Conservation (phyloP, 2,797 vertebrate species). For the Catamblyrhynchus diadema region DNA sequence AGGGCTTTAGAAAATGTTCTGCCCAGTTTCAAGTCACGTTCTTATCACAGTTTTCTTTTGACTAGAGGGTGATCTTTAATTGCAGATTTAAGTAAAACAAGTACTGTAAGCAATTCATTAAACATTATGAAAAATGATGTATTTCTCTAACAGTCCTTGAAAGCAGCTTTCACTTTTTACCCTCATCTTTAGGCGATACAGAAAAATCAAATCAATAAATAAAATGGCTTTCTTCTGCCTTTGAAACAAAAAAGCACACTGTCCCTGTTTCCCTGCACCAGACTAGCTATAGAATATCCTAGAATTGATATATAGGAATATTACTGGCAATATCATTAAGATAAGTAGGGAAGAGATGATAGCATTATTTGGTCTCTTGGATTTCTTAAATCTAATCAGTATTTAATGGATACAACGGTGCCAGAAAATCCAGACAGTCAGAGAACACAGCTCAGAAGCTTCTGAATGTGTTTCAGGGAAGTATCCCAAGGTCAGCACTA, state of each 20-base stretch:
- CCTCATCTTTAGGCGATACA: conserved; percentile 13
- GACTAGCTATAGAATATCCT: not conserved
- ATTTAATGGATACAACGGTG: not conserved
- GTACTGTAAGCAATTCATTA: conserved; percentile 58
- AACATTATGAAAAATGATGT: conserved; percentile 54
- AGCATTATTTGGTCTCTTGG: conserved; percentile 15
- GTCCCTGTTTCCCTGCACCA: not conserved
- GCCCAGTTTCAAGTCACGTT: conserved; percentile 31
- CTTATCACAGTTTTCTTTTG: conserved; percentile 63
- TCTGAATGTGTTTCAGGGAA: not conserved
- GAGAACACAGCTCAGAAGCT: conserved; percentile 4
- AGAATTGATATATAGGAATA: conserved; percentile 5
- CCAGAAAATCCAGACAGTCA: conserved; percentile 40
- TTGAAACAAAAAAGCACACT: not conserved
- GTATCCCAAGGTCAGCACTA: conserved; percentile 1
- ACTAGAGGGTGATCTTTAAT: conserved; percentile 63
- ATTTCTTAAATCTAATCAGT: conserved; percentile 54
- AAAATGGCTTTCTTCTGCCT: not conserved
- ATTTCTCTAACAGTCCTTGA: conserved; percentile 39
- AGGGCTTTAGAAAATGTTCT: conserved; percentile 44
- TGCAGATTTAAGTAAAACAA: conserved; percentile 60
- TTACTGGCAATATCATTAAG: conserved; percentile 37
- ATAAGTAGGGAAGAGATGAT: conserved; percentile 34
- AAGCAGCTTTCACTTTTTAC: conserved; percentile 42
- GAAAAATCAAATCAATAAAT: conserved; percentile 25